These are phyloP conservation scores for Agrypnia vestita DNA, from an alignment of 1,140 invertebrate species.

Conservation along the genomic window DNA sequence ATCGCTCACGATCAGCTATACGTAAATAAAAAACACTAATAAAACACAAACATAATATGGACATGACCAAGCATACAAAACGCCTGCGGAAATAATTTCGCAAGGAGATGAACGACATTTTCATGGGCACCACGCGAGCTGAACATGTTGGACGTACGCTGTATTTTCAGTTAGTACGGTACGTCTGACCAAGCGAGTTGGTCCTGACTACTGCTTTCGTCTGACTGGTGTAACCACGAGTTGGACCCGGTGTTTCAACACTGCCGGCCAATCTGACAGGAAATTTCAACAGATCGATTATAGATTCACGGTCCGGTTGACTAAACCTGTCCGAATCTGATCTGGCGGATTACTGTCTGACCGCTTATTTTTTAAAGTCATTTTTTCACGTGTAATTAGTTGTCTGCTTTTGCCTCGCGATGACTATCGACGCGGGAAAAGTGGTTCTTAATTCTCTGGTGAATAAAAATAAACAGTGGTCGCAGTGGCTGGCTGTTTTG, in stretches of 20 bases:
- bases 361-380: not conserved
- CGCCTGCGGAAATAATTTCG: constrained; percentile 16
- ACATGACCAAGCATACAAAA: not conserved
- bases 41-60: no score
- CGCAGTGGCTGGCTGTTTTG: constrained; percentile 56
- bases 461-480: constrained; percentile 55
- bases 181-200: constrained; percentile 14
- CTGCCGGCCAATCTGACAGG: no score
- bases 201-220: constrained; percentile 23
- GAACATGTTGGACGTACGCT: not conserved
- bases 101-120: constrained; percentile 8
- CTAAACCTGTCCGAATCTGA: no score
- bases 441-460: constrained; percentile 15
- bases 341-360: not conserved
- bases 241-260: no score
- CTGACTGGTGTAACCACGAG: not conserved
- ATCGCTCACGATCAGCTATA: no score
- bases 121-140: not conserved
- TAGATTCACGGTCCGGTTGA: no score
- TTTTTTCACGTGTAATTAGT: not conserved
- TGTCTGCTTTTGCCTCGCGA: not conserved
- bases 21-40: no score
- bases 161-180: not conserved
- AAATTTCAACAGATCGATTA: no score
- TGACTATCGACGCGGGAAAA: constrained; percentile 36